These are phyloP conservation scores for Melozone crissalis DNA, from an alignment of 2,113 vertebrate species.

Conservation along the genomic window DNA sequence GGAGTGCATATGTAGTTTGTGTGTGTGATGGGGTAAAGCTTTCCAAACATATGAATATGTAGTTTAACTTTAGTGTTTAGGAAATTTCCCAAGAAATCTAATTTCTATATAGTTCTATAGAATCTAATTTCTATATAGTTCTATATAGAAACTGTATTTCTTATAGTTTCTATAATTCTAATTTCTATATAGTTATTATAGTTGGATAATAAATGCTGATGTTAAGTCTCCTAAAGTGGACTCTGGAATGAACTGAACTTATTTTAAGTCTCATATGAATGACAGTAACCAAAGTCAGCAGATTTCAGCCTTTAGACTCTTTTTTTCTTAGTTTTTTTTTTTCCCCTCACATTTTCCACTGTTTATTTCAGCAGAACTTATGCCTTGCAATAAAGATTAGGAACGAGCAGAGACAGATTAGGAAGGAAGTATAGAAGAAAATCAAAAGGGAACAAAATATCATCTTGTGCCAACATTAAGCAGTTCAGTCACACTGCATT, in stretches of 20 bases:
- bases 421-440: neutral
- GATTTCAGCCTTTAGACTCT: neutral
- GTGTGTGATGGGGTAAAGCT: neutral
- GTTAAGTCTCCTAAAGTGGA: neutral
- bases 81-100: neutral
- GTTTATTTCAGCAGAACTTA: neutral
- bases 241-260: neutral
- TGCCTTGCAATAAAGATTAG: neutral
- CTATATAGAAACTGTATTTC: no score
- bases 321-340: rapidly evolving
- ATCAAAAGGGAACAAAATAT: neutral
- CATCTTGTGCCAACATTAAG: neutral
- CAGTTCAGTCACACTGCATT: neutral
- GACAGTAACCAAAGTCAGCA: neutral
- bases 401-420: neutral
- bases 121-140: no score
- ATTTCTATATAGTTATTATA: neutral
- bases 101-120: neutral
- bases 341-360: neutral
- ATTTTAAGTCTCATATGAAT: neutral
- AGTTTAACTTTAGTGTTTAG: neutral
- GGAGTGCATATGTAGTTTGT: neutral
- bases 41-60: neutral
- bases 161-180: no score
- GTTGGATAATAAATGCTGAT: neutral